Conservation (phyloP, 1,140 invertebrate genomes). For the Zelostemma sp. region DNA sequence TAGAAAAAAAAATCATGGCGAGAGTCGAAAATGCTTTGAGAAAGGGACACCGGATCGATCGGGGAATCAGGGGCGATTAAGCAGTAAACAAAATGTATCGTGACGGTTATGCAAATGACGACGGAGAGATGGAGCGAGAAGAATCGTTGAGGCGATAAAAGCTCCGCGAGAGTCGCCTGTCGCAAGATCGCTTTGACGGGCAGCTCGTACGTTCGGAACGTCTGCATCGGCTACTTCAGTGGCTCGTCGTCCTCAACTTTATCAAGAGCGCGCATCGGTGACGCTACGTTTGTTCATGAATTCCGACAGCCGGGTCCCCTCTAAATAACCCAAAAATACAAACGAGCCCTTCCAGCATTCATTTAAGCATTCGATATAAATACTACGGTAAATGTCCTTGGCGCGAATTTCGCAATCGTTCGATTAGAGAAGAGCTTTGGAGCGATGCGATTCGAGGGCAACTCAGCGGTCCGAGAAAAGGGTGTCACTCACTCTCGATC, state of each 20-base stretch:
- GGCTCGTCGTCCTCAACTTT: conserved; percentile 43
- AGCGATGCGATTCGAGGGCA: too few species aligned
- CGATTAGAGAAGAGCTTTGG: too few species aligned
- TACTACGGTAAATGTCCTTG: too few species aligned
- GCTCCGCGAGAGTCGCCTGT: conserved; percentile 37
- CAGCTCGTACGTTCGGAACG: conserved; percentile 41
- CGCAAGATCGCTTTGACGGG: conserved; percentile 44
- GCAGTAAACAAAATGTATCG: conserved; percentile 24
- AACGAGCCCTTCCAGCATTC: too few species aligned
- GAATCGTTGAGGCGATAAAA: conserved; percentile 53
- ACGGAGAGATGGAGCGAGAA: conserved; percentile 20
- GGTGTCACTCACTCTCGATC: conserved; percentile 35
- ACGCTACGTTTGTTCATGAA: conserved; percentile 48
- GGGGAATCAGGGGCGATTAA: too few species aligned
- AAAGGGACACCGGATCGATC: too few species aligned
- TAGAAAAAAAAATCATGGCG: too few species aligned
- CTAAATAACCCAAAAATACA: too few species aligned
- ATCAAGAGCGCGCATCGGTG: conserved; percentile 36
- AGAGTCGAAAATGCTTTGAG: too few species aligned
- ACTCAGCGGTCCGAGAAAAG: conserved; percentile 34
- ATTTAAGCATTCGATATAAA: too few species aligned
- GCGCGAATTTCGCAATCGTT: too few species aligned
- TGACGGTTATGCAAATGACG: conserved; percentile 60
- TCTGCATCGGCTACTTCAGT: conserved; percentile 54
- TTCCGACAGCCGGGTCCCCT: conserved; percentile 35